Evolutionary conservation across 2,113 vertebrate genomes (phyloP), one percentile per base, ranked within the genome.

Genomic region (Litocranius walleri): DNA sequence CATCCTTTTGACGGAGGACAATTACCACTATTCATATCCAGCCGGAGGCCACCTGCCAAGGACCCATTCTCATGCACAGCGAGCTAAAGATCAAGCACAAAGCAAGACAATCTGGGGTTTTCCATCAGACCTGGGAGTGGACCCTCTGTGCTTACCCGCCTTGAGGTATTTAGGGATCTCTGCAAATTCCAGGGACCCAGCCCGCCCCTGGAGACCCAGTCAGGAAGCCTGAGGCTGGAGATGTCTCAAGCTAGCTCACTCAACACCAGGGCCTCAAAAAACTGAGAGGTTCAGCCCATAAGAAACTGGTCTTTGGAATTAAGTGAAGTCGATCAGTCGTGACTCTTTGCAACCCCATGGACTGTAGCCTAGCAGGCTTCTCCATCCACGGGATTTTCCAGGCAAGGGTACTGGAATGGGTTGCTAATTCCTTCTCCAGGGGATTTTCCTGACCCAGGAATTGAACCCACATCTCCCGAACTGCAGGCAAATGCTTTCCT

Each of bases 11-110:
- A 98, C 94, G 71, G 27, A 59, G 91, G 97, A 98, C 98, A 98
- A 98, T 98, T 96, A 95, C 94, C 57, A 81, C 90, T 92, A 98
- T 99, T 98, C 98, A 97, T 81, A 97, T 89, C 89, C 98, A 97
- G 97, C 97, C 98, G 6, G 67, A 97, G 98, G 98, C 99, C 99
- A 99, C 98, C 98, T 99, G 98, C 98, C 98, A 98, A 62, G 64
- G 93, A 91, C 74, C 98, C 97, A 98, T 99, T 99, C 98, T 99
- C 96, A 98, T 98, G 99, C 98, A 98, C 89, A 97, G 54, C 56
- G 81, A 95, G 91, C 97, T 97, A 92, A 98, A 98, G 96, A 96
- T 93, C 95, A 96, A 97, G 92, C 97, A 98, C 98, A 99, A 99
- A 98, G 98, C 97, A 94, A 90, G 92, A 88, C 98, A 97, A 85